Evolutionary conservation across 2,797 vertebrate species (phyloP).

Genomic region (Oreortyx pictus): DNA sequence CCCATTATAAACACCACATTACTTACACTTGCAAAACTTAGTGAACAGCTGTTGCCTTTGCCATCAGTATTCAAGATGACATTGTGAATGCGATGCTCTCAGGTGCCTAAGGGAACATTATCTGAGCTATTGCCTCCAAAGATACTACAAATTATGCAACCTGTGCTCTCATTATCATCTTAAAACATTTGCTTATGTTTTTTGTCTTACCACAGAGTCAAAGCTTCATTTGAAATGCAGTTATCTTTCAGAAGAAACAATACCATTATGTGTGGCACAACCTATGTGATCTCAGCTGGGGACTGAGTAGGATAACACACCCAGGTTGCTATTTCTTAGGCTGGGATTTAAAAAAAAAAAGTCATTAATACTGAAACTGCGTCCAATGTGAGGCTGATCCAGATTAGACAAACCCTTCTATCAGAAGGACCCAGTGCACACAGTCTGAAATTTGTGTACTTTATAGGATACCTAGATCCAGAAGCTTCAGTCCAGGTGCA

Average conservation of each 20-base stretch:
- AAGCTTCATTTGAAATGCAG: background rate
- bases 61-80: background rate
- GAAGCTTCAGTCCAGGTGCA: background rate
- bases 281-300: background rate
- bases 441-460: background rate
- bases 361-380: background rate
- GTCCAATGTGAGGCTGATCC: background rate
- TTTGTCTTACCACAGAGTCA: background rate
- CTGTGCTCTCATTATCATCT: background rate
- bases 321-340: background rate
- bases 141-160: background rate
- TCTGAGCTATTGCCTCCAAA: background rate
- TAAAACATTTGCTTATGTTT: background rate
- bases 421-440: background rate
- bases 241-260: background rate
- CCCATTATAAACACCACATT: background rate
- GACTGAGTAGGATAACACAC: background rate
- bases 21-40: background rate
- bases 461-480: background rate
- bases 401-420: background rate
- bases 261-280: background rate
- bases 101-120: background rate
- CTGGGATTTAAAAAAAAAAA: slow-evolving; percentile 7
- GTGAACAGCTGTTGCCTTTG: background rate
- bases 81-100: background rate